Percentiles rank a stretch among this genome's conserved stretches.
Conservation (phyloP, 30 jellyfish, hydroid and myxozoan genomes). For the Pseudorhiza aurosa region DNA sequence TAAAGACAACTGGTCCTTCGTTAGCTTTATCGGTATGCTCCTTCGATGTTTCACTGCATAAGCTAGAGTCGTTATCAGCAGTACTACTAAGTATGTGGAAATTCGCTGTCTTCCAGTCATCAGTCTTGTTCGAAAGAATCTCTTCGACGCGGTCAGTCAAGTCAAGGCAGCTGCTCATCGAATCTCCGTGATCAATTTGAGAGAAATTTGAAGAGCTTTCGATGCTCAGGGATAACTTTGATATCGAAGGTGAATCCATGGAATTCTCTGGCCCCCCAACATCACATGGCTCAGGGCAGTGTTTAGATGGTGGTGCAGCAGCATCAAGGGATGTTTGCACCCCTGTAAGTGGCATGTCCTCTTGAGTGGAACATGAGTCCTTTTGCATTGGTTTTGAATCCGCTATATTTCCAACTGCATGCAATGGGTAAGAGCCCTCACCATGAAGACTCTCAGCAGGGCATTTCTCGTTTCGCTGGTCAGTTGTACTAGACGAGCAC, state of each 20-base stretch:
- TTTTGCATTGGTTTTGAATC: no score
- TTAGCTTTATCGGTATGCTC: not conserved
- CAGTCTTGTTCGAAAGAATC: conserved; percentile 45
- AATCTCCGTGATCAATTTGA: not conserved
- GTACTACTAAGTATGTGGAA: conserved; percentile 7
- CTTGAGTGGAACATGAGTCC: no score
- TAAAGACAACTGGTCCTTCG: conserved; percentile 19
- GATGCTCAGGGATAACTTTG: not conserved
- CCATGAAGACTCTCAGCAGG: no score
- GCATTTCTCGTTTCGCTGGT: no score
- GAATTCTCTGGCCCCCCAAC: not conserved
- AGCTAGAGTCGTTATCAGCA: not conserved
- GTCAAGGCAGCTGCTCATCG: not conserved
- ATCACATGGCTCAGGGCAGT: no score
- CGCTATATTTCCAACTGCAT: no score
- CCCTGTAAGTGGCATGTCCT: no score
- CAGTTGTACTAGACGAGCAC: no score
- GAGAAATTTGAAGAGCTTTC: not conserved
- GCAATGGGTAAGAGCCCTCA: no score
- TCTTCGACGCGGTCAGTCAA: conserved; percentile 24
- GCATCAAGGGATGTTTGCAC: no score
- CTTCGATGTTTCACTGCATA: not conserved
- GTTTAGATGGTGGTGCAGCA: no score
- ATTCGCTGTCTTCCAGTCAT: conserved; percentile 64
- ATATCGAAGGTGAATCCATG: not conserved